A percentile compares a stretch with the other conserved stretches of the same genome.
phyloP scores from a whole-genome alignment of 2,888 invertebrate species.

The Eristalinus aeneus region DNA sequence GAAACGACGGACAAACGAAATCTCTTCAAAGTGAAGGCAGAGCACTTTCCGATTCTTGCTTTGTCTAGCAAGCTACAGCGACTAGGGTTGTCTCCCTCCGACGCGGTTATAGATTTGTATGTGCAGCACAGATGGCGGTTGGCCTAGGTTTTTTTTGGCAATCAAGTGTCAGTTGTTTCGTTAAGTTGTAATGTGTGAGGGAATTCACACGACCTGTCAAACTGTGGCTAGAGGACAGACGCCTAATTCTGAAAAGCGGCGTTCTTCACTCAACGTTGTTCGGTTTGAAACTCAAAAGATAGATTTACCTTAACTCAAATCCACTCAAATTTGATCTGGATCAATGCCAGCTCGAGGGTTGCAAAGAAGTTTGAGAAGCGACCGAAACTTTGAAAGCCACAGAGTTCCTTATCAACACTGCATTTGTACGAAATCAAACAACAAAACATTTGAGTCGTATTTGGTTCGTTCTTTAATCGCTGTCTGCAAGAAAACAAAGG shows the following conservation, averaged over 20 bases:
- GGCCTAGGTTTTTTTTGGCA: slow-evolving; percentile 8
- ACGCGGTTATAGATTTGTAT: background rate
- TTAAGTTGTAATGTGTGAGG: background rate
- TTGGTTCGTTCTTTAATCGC: too few species aligned
- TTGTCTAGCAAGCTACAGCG: background rate
- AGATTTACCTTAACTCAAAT: too few species aligned
- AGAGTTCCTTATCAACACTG: background rate
- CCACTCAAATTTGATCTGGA: too few species aligned
- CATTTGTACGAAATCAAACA: background rate
- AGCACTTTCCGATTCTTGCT: slow-evolving; percentile 35
- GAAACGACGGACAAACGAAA: slow-evolving; percentile 15
- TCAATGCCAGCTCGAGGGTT: too few species aligned
- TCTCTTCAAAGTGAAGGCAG: slow-evolving; percentile 13
- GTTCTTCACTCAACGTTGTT: background rate
- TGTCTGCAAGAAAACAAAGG: background rate
- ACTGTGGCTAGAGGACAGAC: background rate
- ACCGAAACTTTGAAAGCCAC: background rate
- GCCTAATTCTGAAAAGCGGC: background rate
- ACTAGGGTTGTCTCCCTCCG: slow-evolving; percentile 20
- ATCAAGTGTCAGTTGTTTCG: slow-evolving; percentile 43
- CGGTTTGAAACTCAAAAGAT: too few species aligned
- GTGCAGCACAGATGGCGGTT: background rate
- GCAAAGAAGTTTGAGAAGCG: background rate
- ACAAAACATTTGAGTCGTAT: background rate
- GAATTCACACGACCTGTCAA: slow-evolving; percentile 12